phyloP scores from a whole-genome alignment of 2,113 vertebrate species.

The Microcebus lehilahytsara region DNA sequence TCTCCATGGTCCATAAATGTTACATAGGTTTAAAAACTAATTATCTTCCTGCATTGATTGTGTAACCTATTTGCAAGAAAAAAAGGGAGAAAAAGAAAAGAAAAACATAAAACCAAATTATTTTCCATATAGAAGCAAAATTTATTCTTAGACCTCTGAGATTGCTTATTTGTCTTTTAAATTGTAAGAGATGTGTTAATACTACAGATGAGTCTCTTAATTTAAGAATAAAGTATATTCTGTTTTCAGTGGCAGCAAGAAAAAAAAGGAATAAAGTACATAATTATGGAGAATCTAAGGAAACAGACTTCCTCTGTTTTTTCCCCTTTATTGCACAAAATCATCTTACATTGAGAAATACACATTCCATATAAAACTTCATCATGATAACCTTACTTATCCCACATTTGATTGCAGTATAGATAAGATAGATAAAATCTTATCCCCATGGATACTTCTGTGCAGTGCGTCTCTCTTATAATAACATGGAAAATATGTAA shows the following conservation, averaged over 20 bases:
- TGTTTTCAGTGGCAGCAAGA: too few relatives aligned
- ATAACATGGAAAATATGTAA: neutral
- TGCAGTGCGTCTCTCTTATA: neutral
- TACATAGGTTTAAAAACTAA: constrained; percentile 11
- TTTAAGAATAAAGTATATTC: neutral
- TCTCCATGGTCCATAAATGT: neutral
- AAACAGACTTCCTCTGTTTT: neutral
- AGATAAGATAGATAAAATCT: constrained; percentile 43
- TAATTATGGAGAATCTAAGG: neutral
- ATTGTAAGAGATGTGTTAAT: neutral
- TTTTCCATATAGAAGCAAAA: neutral
- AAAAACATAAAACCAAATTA: neutral
- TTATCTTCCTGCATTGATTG: neutral
- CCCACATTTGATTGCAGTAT: neutral
- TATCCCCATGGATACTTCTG: neutral
- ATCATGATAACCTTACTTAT: neutral
- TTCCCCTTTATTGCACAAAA: neutral
- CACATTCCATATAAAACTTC: constrained; percentile 10
- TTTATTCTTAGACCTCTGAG: neutral
- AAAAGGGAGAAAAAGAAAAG: too few relatives aligned
- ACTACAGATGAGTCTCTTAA: neutral
- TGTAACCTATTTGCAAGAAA: too few relatives aligned
- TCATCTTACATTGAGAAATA: constrained; percentile 1
- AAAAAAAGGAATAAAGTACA: neutral
- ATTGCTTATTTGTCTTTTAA: constrained; percentile 34